Conservation (phyloP, 2,888 invertebrate genomes). For the Gymnosoma rotundatum region DNA sequence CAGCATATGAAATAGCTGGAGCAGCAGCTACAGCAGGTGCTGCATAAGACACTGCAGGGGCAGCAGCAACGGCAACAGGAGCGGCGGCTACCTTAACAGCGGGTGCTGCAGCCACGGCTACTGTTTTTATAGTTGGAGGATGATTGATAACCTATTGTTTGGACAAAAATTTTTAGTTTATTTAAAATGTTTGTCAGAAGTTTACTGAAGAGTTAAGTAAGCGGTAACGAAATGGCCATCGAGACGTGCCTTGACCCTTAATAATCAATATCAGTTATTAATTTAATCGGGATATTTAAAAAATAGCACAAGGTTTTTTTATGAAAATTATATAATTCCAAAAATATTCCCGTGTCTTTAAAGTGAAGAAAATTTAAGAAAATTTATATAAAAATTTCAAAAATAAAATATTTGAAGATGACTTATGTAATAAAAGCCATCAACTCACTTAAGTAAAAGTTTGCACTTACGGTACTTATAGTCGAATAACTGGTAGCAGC, state of each 20-base stretch:
- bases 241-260: too few relatives aligned
- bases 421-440: too few relatives aligned
- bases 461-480: slow-evolving; percentile 82
- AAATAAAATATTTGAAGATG: background rate
- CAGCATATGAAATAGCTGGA: slow-evolving; percentile 65
- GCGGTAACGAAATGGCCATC: too few relatives aligned
- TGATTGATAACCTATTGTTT: slow-evolving; percentile 65
- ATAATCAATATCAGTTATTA: too few relatives aligned
- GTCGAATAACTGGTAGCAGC: slow-evolving; percentile 85
- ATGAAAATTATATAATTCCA: too few relatives aligned
- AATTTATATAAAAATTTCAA: background rate
- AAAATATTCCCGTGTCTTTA: too few relatives aligned
- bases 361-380: background rate
- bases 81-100: slow-evolving; percentile 67
- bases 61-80: slow-evolving; percentile 66
- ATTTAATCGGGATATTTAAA: too few relatives aligned
- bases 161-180: too few relatives aligned
- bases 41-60: slow-evolving; percentile 69
- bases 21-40: slow-evolving; percentile 71
- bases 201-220: too few relatives aligned
- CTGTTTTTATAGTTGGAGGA: slow-evolving; percentile 53
- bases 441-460: background rate
- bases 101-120: slow-evolving; percentile 64
- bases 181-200: too few relatives aligned
- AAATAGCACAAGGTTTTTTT: too few relatives aligned